A percentile compares a stretch with the other conserved stretches of the same genome.
Conservation (phyloP, 1,140 invertebrate species). For the Anoplophora glabripennis region DNA sequence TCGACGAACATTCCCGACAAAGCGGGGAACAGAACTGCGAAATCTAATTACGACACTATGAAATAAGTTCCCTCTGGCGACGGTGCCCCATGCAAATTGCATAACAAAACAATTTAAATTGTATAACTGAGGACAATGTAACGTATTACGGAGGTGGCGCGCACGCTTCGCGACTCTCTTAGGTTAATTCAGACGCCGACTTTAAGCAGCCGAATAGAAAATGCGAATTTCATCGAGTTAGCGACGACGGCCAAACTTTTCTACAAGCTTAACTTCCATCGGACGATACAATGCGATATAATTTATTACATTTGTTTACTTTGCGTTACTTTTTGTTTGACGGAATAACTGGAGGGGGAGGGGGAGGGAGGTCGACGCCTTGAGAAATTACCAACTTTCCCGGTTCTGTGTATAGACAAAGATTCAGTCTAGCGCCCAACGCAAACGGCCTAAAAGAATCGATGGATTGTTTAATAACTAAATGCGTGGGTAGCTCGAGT, state of each 20-base stretch:
- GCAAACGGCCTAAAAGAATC: no score
- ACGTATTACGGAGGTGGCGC: conserved; percentile 26
- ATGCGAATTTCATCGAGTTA: conserved; percentile 34
- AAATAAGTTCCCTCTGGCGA: conserved; percentile 15
- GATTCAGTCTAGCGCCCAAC: no score
- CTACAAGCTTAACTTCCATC: conserved; percentile 27
- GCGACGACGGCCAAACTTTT: conserved; percentile 26
- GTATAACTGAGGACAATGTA: conserved; percentile 27
- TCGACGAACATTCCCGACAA: no score
- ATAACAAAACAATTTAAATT: conserved; percentile 26
- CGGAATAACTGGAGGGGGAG: background rate
- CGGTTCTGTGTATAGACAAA: no score
- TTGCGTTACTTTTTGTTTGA: conserved; percentile 15
- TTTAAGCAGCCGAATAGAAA: conserved; percentile 32
- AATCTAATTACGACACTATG: conserved; percentile 11
- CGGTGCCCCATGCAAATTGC: conserved; percentile 21
- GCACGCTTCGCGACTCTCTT: conserved; percentile 16
- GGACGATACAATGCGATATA: conserved; percentile 22
- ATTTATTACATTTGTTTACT: conserved; percentile 30
- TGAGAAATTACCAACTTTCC: no score
- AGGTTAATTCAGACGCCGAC: conserved; percentile 33
- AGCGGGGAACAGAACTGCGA: background rate
- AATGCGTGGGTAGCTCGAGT: no score
- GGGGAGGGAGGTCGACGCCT: no score
- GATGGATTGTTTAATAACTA: no score